These are phyloP conservation scores for Canis aureus DNA, from an alignment of 2,113 vertebrate genomes.

Conservation along the genomic window DNA sequence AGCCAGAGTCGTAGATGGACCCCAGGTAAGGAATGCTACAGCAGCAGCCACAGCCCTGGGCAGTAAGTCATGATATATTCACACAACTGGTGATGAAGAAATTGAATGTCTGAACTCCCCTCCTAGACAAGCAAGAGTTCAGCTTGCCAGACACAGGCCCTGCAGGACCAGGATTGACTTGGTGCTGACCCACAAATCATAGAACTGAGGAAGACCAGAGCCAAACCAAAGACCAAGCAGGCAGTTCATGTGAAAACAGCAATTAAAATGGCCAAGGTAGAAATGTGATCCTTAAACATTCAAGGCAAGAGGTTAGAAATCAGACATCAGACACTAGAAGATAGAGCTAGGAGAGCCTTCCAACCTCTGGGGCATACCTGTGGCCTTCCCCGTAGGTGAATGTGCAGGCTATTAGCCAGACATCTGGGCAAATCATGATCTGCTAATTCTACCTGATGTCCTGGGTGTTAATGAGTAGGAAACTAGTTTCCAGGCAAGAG, in stretches of 20 bases:
- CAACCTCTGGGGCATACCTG: neutral
- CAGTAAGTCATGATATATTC: neutral
- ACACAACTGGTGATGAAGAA: neutral
- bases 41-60: neutral
- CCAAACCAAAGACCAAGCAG: neutral
- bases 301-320: neutral
- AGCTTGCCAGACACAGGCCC: neutral
- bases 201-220: neutral
- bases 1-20: neutral
- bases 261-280: neutral
- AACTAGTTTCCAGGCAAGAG: neutral
- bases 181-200: neutral
- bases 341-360: neutral
- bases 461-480: neutral
- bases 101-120: neutral
- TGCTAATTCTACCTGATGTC: neutral
- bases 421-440: neutral
- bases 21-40: neutral
- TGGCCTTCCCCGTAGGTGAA: neutral
- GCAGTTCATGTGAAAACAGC: neutral
- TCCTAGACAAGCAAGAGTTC: neutral
- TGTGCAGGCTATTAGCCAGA: neutral
- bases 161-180: neutral
- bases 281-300: neutral
- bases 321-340: neutral